These are phyloP conservation scores for Poicephalus meyeri DNA, from an alignment of 2,113 vertebrate species.

Conservation along the genomic window DNA sequence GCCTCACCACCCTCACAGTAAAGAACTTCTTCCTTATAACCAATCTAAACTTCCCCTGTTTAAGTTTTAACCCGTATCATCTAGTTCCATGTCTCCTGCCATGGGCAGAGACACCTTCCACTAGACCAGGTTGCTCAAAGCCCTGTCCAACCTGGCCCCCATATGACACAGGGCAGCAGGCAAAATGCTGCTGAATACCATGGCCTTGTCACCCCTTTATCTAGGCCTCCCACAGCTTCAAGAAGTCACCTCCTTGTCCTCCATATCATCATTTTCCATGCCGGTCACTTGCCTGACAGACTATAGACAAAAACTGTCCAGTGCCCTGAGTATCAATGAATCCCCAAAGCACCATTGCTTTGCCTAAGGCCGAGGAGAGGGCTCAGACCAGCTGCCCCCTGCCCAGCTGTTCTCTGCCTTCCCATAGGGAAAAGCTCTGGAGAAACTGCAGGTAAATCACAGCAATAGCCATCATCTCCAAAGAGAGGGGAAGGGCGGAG, in stretches of 20 bases:
- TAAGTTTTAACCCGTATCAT: not conserved
- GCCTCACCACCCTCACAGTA: too few species aligned
- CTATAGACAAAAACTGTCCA: not conserved
- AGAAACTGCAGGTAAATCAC: not conserved
- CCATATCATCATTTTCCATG: not conserved
- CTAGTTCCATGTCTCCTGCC: not conserved
- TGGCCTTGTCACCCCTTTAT: not conserved
- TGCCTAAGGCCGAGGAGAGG: not conserved
- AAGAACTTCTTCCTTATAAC: too few species aligned
- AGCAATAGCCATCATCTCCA: not conserved
- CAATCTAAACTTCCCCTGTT: too few species aligned
- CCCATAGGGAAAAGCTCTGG: not conserved
- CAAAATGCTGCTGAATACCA: not conserved
- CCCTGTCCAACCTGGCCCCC: not conserved
- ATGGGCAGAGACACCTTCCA: not conserved
- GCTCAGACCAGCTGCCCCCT: not conserved
- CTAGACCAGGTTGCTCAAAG: not conserved
- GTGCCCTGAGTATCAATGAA: not conserved
- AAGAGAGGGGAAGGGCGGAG: not conserved
- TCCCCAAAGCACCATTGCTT: not conserved
- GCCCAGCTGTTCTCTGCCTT: not conserved
- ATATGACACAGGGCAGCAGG: not conserved
- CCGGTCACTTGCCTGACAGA: not conserved
- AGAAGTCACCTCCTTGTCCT: not conserved
- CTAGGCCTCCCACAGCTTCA: not conserved